Base-by-base conservation (phyloP, 35 echinoderm and acorn worm species). In the Holothuria glaberrima region DNA sequence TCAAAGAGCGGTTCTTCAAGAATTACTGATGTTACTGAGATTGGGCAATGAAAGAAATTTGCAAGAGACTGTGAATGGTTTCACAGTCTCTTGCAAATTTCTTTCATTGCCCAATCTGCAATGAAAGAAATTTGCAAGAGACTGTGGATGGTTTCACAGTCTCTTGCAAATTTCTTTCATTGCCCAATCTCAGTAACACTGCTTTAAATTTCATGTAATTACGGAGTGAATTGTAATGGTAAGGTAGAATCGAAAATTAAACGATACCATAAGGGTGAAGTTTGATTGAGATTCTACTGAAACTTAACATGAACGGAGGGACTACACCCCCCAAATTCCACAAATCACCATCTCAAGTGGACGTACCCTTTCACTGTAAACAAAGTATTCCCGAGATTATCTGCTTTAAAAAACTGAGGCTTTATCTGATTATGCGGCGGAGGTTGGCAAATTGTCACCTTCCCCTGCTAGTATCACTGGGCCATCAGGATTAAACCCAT, bases 161-260 rank as follows among this genome's bases (percentile, higher is more conserved):
- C 63, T 66, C 63, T 66, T 66, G 21, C 63, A 66, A 66, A 25
- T 66, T 66, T 66, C 63, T 66, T 66, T 66, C 63, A 66, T 66
- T 21, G 0, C 28, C 28, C 63, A 66, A 16, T 0, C 21, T 66
- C 63, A 21, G 63, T 25, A 66, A 22, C 63, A 66, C 28, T 66
- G 63, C 63, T 66, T 66, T 66, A 0, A 66, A 19, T 66, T 19
- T 66, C 63, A 66, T 66, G 2, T 3, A 66, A 66, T 66, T 66
- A 29, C 21, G 63, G 63, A 66, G 63, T 66, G 63, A 66, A 66
- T 16, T 66, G 63, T 66, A 66, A 66, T 66, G 3, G 3, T 66
- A 19, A 66, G 12, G 63, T 66, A 66, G 12, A 66, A 66, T 66
- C 63, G 63, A 66, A 66, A 66, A 66, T 66, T 66, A 66, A 66